Evolutionary conservation across 2,888 invertebrate species (phyloP).

Genomic region (Mesodorylaimus sp.): DNA sequence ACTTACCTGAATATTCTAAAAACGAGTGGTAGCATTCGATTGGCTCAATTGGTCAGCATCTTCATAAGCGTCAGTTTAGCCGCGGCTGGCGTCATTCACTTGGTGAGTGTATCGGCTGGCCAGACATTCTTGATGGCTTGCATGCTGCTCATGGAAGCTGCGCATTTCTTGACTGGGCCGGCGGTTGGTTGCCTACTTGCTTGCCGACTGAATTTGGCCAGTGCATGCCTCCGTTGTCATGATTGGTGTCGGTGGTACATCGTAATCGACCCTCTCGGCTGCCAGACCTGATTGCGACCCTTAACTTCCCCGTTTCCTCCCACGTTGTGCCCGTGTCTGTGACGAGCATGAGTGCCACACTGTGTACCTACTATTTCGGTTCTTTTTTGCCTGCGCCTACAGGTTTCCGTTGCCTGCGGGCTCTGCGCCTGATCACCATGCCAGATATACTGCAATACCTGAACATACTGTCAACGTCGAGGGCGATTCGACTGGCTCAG

Average conservation of each 20-base stretch:
- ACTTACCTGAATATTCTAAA: constrained; percentile 99
- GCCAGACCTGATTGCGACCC: no score
- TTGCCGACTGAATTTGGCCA: no score
- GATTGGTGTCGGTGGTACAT: no score
- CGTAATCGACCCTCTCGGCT: no score
- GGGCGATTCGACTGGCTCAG: constrained; percentile 98
- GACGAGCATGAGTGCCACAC: no score
- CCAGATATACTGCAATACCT: constrained; percentile 99
- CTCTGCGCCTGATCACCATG: constrained; percentile 98
- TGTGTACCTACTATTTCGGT: background rate
- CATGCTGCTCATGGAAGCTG: no score
- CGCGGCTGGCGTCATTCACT: constrained; percentile 96
- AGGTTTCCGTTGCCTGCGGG: constrained; percentile 98
- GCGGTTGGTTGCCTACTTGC: no score
- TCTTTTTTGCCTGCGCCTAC: constrained; percentile 15
- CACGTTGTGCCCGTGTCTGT: no score
- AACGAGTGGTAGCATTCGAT: constrained; percentile 98
- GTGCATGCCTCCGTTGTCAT: no score
- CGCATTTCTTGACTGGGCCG: no score
- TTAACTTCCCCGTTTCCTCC: no score
- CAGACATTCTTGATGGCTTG: no score
- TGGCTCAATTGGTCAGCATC: constrained; percentile 98
- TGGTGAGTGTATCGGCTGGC: constrained; percentile 79
- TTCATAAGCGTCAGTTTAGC: constrained; percentile 99
- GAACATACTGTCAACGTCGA: constrained; percentile 99